These are phyloP conservation scores for Corythornis vintsioides DNA, from an alignment of 2,113 vertebrate species.

Conservation along the genomic window DNA sequence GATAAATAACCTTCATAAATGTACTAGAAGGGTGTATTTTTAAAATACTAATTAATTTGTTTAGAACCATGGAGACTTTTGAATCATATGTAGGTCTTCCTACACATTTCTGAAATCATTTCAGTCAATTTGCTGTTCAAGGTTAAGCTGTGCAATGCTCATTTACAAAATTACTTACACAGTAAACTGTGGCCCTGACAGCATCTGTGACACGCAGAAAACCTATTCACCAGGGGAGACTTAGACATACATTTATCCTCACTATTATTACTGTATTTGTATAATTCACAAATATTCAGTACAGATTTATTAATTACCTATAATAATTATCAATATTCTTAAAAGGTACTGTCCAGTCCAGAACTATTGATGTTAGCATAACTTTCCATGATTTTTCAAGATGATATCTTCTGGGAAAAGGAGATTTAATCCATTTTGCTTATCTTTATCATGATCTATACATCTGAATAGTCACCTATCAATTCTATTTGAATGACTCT, in stretches of 20 bases:
- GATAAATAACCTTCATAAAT: neutral
- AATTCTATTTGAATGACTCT: neutral
- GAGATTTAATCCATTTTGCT: neutral
- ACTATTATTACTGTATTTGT: neutral
- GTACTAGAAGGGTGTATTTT: neutral
- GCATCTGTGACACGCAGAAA: slow-evolving; percentile 1
- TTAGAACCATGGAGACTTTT: neutral
- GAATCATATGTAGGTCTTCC: neutral
- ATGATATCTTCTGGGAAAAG: neutral
- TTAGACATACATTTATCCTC: neutral
- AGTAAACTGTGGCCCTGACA: neutral
- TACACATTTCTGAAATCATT: neutral
- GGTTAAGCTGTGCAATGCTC: neutral
- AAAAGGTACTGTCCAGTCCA: neutral
- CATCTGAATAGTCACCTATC: neutral
- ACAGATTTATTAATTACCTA: neutral
- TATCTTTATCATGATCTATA: neutral
- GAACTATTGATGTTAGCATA: neutral
- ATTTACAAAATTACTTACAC: neutral
- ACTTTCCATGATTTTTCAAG: neutral
- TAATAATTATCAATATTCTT: neutral
- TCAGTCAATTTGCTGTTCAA: neutral
- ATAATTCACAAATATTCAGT: neutral
- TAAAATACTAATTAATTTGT: neutral
- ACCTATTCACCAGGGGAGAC: neutral